These are phyloP conservation scores for Lacanobia oleracea DNA, from an alignment of 2,888 invertebrate genomes.

Conservation along the genomic window DNA sequence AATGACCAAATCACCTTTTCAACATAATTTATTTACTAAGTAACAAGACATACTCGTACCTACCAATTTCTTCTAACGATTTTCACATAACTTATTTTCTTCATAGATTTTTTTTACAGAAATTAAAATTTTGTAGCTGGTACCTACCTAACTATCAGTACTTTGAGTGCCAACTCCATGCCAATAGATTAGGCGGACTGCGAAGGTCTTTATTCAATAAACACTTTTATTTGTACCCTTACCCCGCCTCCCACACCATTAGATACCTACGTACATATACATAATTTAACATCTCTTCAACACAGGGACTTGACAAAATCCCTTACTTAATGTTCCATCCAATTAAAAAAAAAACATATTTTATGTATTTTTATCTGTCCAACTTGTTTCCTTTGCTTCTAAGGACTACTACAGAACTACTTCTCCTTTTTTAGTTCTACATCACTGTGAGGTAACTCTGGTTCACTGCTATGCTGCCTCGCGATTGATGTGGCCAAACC, in stretches of 20 bases:
- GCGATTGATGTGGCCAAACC: background rate
- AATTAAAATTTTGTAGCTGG: background rate
- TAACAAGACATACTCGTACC: no score
- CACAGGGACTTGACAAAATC: background rate
- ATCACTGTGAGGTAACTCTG: background rate
- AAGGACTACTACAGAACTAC: background rate
- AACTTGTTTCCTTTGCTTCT: background rate
- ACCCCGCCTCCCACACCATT: background rate
- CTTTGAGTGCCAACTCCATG: background rate
- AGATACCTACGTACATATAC: background rate
- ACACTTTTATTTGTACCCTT: background rate
- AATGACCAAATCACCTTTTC: background rate
- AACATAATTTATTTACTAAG: slow-evolving; percentile 8
- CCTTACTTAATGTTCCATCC: background rate
- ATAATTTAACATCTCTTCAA: background rate
- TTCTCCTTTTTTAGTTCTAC: slow-evolving; percentile 9
- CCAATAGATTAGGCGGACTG: no score
- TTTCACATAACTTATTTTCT: no score
- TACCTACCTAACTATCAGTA: slow-evolving; percentile 3
- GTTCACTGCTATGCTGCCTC: slow-evolving; percentile 4
- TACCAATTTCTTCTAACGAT: no score
- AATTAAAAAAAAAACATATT: background rate
- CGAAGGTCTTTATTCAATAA: no score
- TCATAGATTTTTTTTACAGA: background rate
- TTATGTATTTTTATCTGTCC: background rate